Evolutionary conservation across 2,113 vertebrate species (phyloP).

Genomic region (Embiotoca jacksoni): DNA sequence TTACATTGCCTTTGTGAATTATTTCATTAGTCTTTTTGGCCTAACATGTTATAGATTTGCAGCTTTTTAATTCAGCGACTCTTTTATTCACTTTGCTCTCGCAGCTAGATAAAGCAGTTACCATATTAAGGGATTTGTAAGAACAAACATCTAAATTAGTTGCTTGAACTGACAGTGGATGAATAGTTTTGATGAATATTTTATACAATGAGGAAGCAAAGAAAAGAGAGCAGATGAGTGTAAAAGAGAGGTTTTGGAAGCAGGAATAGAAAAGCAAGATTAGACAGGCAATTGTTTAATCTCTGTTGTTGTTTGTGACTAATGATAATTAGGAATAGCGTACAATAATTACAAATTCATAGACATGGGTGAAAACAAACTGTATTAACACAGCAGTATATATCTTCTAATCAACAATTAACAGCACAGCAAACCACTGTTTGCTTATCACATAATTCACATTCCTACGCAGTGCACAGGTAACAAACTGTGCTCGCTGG

Average conservation of each 20-base stretch:
- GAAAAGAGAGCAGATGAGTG: constrained; percentile 7
- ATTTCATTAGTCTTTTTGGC: constrained; percentile 17
- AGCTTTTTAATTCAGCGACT: constrained; percentile 39
- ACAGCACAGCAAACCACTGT: constrained; percentile 52
- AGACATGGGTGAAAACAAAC: constrained; percentile 69
- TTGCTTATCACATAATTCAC: constrained; percentile 75
- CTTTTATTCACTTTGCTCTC: constrained; percentile 31
- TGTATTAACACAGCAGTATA: constrained; percentile 60
- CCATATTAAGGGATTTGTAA: constrained; percentile 7
- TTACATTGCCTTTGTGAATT: too few species aligned
- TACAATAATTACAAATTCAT: constrained; percentile 75
- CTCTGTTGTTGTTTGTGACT: constrained; percentile 69
- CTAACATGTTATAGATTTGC: constrained; percentile 21
- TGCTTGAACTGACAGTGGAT: constrained; percentile 29
- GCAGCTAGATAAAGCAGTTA: constrained; percentile 23
- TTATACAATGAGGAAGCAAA: constrained; percentile 29
- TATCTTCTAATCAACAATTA: constrained; percentile 81
- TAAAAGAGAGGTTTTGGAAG: constrained; percentile 19
- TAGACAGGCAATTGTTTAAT: constrained; percentile 65
- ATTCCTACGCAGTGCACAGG: constrained; percentile 32
- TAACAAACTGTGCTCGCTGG: constrained; percentile 50
- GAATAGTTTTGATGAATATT: constrained; percentile 50
- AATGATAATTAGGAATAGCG: constrained; percentile 72
- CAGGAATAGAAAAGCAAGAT: constrained; percentile 53
- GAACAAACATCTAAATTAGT: constrained; percentile 48